phyloP scores from a whole-genome alignment of 2,888 invertebrate species.

The Tinea semifulvella region DNA sequence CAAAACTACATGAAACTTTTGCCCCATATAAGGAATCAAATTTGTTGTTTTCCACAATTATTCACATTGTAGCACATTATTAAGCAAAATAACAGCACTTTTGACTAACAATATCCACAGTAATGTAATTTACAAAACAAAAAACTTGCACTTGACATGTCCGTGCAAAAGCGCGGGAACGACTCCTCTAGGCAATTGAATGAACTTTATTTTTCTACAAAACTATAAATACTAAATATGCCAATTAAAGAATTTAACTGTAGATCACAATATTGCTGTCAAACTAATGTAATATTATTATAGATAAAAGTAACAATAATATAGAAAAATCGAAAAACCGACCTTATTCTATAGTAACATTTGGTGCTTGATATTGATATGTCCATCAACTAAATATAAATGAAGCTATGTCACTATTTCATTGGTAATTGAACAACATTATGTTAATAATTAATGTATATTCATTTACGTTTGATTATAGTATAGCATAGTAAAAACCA shows the following conservation, averaged over 20 bases:
- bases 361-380: conserved; percentile 65
- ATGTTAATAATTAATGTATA: neutral
- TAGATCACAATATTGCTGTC: conserved; percentile 13
- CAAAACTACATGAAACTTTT: too few species aligned
- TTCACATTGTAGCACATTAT: too few species aligned
- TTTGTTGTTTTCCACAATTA: too few species aligned
- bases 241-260: neutral
- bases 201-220: neutral
- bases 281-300: conserved; percentile 9
- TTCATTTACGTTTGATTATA: neutral
- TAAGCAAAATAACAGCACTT: too few species aligned
- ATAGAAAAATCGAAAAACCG: conserved; percentile 38
- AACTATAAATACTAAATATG: neutral
- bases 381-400: conserved; percentile 24
- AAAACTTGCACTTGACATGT: too few species aligned
- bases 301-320: conserved; percentile 35
- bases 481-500: too few species aligned
- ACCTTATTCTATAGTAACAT: conserved; percentile 60
- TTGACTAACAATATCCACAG: too few species aligned
- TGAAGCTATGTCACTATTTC: conserved; percentile 6
- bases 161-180: too few species aligned
- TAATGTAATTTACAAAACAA: too few species aligned
- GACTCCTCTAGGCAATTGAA: too few species aligned
- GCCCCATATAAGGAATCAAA: too few species aligned
- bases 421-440: neutral